phyloP scores from a whole-genome alignment of 2,797 vertebrate genomes.

The Benthosema pterotum region DNA sequence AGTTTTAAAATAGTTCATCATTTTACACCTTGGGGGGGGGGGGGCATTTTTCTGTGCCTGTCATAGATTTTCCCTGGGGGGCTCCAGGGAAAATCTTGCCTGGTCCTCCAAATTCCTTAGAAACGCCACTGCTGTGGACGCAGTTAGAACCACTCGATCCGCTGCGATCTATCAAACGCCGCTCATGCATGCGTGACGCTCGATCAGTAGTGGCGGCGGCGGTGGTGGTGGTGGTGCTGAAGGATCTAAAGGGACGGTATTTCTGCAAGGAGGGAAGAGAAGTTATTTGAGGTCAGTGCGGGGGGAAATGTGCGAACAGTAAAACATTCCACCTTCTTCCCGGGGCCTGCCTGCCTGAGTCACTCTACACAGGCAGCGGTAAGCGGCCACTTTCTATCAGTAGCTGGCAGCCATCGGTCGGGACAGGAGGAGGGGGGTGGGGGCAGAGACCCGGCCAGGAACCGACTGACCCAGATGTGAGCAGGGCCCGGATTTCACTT shows the following conservation, averaged over 20 bases:
- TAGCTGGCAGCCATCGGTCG: constrained; percentile 22
- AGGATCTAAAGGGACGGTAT: constrained; percentile 72
- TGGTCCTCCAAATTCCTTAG: too few species aligned
- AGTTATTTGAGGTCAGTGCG: constrained; percentile 63
- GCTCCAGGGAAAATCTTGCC: too few species aligned
- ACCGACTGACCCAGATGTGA: constrained; percentile 12
- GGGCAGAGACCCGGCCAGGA: constrained; percentile 13
- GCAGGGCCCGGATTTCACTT: constrained; percentile 21
- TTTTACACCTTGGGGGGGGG: too few species aligned
- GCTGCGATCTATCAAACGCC: constrained; percentile 64
- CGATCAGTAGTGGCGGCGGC: too few species aligned
- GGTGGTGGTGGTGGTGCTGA: constrained; percentile 55
- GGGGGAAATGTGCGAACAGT: constrained; percentile 67
- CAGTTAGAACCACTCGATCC: constrained; percentile 58
- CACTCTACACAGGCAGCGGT: constrained; percentile 38
- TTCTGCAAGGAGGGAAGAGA: constrained; percentile 67
- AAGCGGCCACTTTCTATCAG: constrained; percentile 34
- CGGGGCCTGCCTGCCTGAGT: constrained; percentile 63
- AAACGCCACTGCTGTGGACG: too few species aligned
- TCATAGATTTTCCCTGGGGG: too few species aligned
- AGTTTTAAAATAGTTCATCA: too few species aligned
- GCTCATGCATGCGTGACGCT: too few species aligned
- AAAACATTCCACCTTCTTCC: constrained; percentile 68
- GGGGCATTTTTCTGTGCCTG: too few species aligned
- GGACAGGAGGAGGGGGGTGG: too few species aligned